Percentiles rank a stretch among this genome's conserved stretches.
These are phyloP conservation scores for Hyles euphorbiae DNA, from an alignment of 1,140 invertebrate species.

Conservation along the genomic window DNA sequence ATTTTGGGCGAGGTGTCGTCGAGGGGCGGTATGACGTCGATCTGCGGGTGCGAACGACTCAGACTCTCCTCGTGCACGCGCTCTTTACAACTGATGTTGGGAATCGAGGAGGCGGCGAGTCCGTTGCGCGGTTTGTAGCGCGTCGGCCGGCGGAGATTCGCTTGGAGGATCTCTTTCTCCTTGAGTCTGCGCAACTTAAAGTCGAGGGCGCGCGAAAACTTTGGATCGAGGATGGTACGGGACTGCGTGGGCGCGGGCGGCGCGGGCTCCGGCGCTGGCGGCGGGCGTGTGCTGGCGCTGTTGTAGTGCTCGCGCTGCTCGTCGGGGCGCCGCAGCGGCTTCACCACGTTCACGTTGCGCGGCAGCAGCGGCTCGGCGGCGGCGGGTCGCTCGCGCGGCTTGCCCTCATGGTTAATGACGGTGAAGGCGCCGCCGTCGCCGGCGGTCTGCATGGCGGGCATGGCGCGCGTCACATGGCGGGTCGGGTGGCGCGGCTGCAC, in stretches of 20 bases:
- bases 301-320: conserved; percentile 26
- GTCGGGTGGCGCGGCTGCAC: conserved; percentile 13
- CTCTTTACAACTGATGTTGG: conserved; percentile 39
- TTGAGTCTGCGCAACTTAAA: conserved; percentile 79
- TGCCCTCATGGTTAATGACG: conserved; percentile 64
- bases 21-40: conserved; percentile 33
- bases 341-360: conserved; percentile 51
- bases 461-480: conserved; percentile 24
- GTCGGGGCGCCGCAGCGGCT: conserved; percentile 47
- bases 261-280: conserved; percentile 17
- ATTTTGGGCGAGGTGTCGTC: conserved; percentile 34
- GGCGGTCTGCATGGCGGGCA: conserved; percentile 51
- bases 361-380: conserved; percentile 12
- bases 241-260: conserved; percentile 32
- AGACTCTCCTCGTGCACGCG: conserved; percentile 30
- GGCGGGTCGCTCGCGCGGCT: conserved; percentile 2
- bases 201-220: conserved; percentile 80
- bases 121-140: conserved; percentile 34
- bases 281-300: conserved; percentile 14
- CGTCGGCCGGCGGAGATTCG: conserved; percentile 51
- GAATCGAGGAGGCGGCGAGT: conserved; percentile 39
- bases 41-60: conserved; percentile 47
- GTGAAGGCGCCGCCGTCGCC: conserved; percentile 70
- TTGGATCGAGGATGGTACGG: conserved; percentile 61
- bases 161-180: conserved; percentile 72